Conservation (phyloP, 2,888 invertebrate species). For the Hololepta plana region DNA sequence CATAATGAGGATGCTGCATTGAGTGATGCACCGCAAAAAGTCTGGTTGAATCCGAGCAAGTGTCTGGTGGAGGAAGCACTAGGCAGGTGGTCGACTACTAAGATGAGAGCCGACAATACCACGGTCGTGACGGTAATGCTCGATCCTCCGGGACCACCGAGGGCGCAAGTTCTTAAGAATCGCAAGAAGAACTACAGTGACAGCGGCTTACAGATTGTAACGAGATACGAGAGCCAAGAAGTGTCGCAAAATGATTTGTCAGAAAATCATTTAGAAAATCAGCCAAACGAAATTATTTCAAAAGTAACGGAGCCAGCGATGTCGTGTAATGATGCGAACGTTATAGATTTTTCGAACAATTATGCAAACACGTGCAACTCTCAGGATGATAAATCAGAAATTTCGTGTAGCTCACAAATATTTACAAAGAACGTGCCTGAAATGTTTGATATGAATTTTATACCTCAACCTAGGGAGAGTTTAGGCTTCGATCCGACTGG, state of each 20-base stretch:
- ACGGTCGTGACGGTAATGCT: slow-evolving; percentile 85
- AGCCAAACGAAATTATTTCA: too few relatives aligned
- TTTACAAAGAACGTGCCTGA: too few relatives aligned
- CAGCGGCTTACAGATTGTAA: slow-evolving; percentile 22
- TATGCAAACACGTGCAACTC: too few relatives aligned
- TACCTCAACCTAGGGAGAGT: slow-evolving; percentile 19
- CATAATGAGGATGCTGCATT: slow-evolving; percentile 54
- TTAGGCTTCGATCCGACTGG: slow-evolving; percentile 18
- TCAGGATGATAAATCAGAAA: too few relatives aligned
- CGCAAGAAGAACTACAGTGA: slow-evolving; percentile 17
- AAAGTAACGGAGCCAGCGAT: too few relatives aligned
- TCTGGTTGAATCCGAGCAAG: slow-evolving; percentile 65
- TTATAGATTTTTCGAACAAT: too few relatives aligned
- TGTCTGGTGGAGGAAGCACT: slow-evolving; percentile 68
- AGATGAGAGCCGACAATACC: slow-evolving; percentile 90
- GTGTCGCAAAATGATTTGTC: slow-evolving; percentile 2
- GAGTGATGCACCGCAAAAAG: slow-evolving; percentile 20
- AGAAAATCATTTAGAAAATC: too few relatives aligned
- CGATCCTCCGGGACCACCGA: slow-evolving; percentile 72
- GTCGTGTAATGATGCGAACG: too few relatives aligned
- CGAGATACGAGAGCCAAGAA: slow-evolving; percentile 14
- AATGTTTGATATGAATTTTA: slow-evolving; percentile 15
- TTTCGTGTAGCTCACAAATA: too few relatives aligned
- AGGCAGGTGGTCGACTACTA: slow-evolving; percentile 56
- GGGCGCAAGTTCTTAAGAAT: slow-evolving; percentile 38